These are phyloP conservation scores for Epinephelus cyanopodus DNA, from an alignment of 2,113 vertebrate genomes.

Conservation along the genomic window DNA sequence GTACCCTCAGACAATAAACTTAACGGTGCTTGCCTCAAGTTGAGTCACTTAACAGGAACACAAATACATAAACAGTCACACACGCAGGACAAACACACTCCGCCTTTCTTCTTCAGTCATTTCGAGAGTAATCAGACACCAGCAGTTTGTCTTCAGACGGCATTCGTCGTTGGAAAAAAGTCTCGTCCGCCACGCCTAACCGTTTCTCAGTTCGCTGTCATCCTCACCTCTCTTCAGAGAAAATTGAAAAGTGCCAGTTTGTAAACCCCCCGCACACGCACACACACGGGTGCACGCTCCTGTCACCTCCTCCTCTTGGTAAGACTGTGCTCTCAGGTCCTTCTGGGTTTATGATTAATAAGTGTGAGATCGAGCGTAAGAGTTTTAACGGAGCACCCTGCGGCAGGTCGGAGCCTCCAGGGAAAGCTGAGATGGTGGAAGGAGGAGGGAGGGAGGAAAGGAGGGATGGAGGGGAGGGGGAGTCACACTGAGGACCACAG, in stretches of 20 bases:
- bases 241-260: constrained; percentile 75
- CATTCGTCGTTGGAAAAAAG: constrained; percentile 15
- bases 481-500: constrained; percentile 46
- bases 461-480: constrained; percentile 15
- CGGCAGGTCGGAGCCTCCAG: constrained; percentile 24
- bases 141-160: constrained; percentile 55
- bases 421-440: constrained; percentile 37
- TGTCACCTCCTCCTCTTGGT: constrained; percentile 12
- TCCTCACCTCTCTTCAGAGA: constrained; percentile 42
- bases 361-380: constrained; percentile 43
- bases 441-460: constrained; percentile 1
- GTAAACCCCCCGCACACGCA: constrained; percentile 21
- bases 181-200: constrained; percentile 7
- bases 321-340: constrained; percentile 52
- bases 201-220: constrained; percentile 23
- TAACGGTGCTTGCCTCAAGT: constrained; percentile 32
- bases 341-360: constrained; percentile 45
- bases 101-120: constrained; percentile 56
- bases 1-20: constrained; percentile 4
- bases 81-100: constrained; percentile 38
- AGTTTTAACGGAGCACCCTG: constrained; percentile 51
- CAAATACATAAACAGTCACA: constrained; percentile 61
- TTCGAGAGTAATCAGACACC: constrained; percentile 56
- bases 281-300: not conserved
- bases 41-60: constrained; percentile 74